phyloP scores from a whole-genome alignment of 2,888 invertebrate species.

The Dicycla oo region DNA sequence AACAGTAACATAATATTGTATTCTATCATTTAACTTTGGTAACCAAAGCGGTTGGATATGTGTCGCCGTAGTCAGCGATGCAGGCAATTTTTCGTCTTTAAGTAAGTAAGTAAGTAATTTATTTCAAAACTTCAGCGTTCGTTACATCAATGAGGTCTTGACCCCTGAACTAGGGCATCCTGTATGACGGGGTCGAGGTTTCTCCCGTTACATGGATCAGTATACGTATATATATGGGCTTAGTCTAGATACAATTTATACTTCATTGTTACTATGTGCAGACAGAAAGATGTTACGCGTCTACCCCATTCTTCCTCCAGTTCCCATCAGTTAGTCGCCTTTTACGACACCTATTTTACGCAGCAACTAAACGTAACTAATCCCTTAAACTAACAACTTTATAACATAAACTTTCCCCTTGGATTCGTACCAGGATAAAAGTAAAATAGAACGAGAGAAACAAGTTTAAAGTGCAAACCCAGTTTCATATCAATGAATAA shows the following conservation, averaged over 20 bases:
- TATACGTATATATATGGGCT: no score
- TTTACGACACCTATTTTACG: neutral
- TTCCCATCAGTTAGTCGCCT: neutral
- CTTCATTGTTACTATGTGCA: neutral
- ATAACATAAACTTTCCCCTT: slow-evolving; percentile 28
- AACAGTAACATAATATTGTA: neutral
- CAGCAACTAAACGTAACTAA: neutral
- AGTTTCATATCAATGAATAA: slow-evolving; percentile 53
- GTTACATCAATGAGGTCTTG: no score
- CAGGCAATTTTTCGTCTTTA: neutral
- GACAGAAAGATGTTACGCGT: no score
- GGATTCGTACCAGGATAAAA: slow-evolving; percentile 31
- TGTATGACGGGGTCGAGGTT: no score
- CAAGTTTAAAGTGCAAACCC: slow-evolving; percentile 37
- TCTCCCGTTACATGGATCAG: no score
- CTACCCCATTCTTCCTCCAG: neutral
- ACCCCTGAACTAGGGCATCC: no score
- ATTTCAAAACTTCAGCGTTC: no score
- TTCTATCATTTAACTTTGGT: neutral
- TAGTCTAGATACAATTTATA: no score
- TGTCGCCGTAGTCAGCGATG: neutral
- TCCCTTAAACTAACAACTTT: neutral
- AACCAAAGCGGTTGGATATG: neutral
- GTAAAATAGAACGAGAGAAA: slow-evolving; percentile 44
- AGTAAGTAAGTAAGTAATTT: no score